A percentile compares a stretch with the other conserved stretches of the same genome.
phyloP scores from a whole-genome alignment of 2,888 invertebrate species.

The Dasypolia templi region DNA sequence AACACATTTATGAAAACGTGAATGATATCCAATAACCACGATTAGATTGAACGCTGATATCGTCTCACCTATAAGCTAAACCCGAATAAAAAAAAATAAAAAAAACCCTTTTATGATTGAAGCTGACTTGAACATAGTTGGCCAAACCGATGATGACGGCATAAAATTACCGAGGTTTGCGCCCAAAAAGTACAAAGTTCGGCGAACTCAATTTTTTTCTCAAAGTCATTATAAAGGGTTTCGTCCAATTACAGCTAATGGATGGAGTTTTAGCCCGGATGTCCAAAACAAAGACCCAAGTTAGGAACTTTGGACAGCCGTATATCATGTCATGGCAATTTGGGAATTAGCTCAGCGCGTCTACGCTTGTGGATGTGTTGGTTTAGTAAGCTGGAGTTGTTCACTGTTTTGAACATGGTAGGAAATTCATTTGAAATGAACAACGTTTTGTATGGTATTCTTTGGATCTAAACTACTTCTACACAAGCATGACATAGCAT shows the following conservation, averaged over 20 bases:
- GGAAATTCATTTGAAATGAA: background rate
- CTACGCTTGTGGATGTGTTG: background rate
- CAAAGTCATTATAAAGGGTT: constrained; percentile 68
- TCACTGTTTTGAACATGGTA: background rate
- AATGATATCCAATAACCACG: background rate
- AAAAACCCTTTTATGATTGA: background rate
- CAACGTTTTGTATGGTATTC: background rate
- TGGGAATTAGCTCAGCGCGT: constrained; percentile 32
- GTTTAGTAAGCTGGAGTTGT: background rate
- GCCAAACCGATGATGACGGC: constrained; percentile 31
- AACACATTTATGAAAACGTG: too few relatives aligned
- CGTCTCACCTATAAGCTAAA: background rate
- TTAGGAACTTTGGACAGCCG: constrained; percentile 38
- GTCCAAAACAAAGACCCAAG: constrained; percentile 56
- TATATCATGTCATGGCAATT: constrained; percentile 56
- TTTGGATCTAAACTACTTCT: background rate
- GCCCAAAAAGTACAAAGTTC: constrained; percentile 35
- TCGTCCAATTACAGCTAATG: constrained; percentile 72
- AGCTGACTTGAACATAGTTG: constrained; percentile 8
- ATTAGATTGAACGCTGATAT: background rate
- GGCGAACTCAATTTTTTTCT: constrained; percentile 60
- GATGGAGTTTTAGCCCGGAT: constrained; percentile 65
- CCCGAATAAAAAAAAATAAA: background rate
- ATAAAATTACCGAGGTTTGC: constrained; percentile 26
- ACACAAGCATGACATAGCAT: background rate